Base-by-base conservation (phyloP, 2,888 invertebrate species). In the Caenorhabditis drosophilae region DNA sequence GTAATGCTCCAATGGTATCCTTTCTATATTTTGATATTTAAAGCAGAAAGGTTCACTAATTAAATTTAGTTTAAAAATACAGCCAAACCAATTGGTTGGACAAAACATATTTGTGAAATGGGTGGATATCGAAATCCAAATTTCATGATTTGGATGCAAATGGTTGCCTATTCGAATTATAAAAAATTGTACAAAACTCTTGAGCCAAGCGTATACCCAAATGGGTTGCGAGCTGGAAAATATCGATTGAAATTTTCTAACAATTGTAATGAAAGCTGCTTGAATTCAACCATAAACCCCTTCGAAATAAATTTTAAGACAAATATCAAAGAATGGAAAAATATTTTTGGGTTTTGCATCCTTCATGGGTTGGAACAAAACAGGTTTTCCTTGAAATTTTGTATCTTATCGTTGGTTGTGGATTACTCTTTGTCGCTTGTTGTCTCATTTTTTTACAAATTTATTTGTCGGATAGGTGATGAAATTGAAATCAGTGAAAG, bases 61-160 rank as follows among this genome's bases (percentile, higher is more conserved):
- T 46, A n/a, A n/a, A 58, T 58, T 35, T 36, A 64, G 66, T 66
- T 60, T 38, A 41, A 22, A 44, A 41, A 66, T 20, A 66, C 66
- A 12, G 22, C 40, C 6, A 59, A 56, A 54, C 59, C 66, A 16
- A 34, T 27, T 9, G 50, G 48, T 26, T 66, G 66, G 66, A 27
- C n/a, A 23, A 38, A 44, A 11, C 59, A 66, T n/a, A 48, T 66
- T 18, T 66, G 66, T 38, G 56, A 59, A 35, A 55, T 66, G 55
- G 66, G 66, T 35, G 66, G 66, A 2, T 66, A 59, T 34, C 51
- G 48, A 12, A 66, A 66, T 26, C 40, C 35, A 4, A 34, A 38
- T 15, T 42, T 66, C 9, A 48, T 66, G 16, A 56, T 50, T 22
- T 66, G 66, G 66, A 42, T 66, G 31, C 45, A 48, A 26, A 27